Evolutionary conservation across 2,888 invertebrate genomes (phyloP).

Genomic region (Rhamphomyia laevipes): DNA sequence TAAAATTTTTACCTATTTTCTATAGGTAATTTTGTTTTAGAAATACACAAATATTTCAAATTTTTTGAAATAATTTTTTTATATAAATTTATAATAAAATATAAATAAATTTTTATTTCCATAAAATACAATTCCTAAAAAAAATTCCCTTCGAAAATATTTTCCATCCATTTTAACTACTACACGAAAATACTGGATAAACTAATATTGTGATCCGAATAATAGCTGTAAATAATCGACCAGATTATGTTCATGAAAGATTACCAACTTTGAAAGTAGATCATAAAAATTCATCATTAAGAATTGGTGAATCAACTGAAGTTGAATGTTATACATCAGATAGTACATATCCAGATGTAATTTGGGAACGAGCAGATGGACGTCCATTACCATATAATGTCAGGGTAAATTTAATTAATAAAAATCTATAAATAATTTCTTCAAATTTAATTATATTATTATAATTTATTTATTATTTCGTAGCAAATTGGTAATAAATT

Average conservation of each 20-base stretch:
- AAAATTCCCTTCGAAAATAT: background rate
- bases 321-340: conserved; percentile 35
- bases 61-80: too few species aligned
- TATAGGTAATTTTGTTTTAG: too few species aligned
- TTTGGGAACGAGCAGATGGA: conserved; percentile 34
- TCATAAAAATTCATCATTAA: conserved; percentile 29
- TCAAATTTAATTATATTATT: background rate
- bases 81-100: too few species aligned
- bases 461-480: background rate
- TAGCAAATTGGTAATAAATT: conserved; percentile 36
- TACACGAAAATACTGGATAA: background rate
- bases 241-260: background rate
- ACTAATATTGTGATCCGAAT: background rate
- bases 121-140: too few species aligned
- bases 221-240: background rate
- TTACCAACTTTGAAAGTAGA: conserved; percentile 29
- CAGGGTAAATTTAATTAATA: conserved; percentile 20
- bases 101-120: too few species aligned
- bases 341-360: conserved; percentile 28
- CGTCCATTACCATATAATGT: conserved; percentile 28
- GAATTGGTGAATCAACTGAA: conserved; percentile 33
- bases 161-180: background rate
- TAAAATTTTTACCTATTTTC: too few species aligned
- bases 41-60: too few species aligned
- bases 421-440: background rate